Conservation (phyloP, 2,797 vertebrate species). For the Xerus rutilus region DNA sequence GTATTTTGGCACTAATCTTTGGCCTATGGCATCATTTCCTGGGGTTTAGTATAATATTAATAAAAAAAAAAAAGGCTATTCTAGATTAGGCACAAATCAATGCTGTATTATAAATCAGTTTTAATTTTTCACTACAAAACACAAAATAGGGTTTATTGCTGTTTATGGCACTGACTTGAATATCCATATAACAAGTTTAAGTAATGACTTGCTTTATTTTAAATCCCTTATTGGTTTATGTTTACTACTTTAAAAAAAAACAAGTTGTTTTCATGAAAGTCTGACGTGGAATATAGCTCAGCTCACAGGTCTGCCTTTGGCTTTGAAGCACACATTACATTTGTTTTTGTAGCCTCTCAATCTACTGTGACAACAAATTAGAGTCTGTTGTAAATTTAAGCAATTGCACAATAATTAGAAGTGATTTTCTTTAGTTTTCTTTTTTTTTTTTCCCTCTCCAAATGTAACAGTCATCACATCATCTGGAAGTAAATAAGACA, state of each 20-base stretch:
- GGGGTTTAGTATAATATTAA: slow-evolving; percentile 88
- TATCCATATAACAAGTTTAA: slow-evolving; percentile 69
- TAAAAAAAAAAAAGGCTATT: slow-evolving; percentile 85
- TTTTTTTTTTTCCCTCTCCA: neutral
- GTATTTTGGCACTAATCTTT: slow-evolving; percentile 88
- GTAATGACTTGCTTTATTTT: slow-evolving; percentile 75
- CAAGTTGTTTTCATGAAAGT: neutral
- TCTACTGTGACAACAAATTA: slow-evolving; percentile 87
- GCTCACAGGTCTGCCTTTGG: slow-evolving; percentile 80
- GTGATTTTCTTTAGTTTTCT: slow-evolving; percentile 55
- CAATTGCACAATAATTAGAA: slow-evolving; percentile 84
- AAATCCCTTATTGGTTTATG: slow-evolving; percentile 76
- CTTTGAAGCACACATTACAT: slow-evolving; percentile 83
- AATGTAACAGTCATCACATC: slow-evolving; percentile 20
- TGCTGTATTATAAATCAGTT: slow-evolving; percentile 73
- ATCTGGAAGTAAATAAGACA: slow-evolving; percentile 52
- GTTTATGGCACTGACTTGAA: slow-evolving; percentile 74
- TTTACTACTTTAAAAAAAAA: slow-evolving; percentile 68
- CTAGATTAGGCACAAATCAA: slow-evolving; percentile 84
- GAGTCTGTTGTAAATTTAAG: slow-evolving; percentile 86
- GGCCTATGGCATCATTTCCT: slow-evolving; percentile 89
- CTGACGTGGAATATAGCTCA: slow-evolving; percentile 69
- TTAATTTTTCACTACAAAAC: slow-evolving; percentile 80
- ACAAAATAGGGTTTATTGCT: slow-evolving; percentile 50
- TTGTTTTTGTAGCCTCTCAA: slow-evolving; percentile 83